Evolutionary conservation across 2,888 invertebrate species (phyloP), one percentile per base, ranked within the genome.

Genomic region (Pseudococcus longispinus): DNA sequence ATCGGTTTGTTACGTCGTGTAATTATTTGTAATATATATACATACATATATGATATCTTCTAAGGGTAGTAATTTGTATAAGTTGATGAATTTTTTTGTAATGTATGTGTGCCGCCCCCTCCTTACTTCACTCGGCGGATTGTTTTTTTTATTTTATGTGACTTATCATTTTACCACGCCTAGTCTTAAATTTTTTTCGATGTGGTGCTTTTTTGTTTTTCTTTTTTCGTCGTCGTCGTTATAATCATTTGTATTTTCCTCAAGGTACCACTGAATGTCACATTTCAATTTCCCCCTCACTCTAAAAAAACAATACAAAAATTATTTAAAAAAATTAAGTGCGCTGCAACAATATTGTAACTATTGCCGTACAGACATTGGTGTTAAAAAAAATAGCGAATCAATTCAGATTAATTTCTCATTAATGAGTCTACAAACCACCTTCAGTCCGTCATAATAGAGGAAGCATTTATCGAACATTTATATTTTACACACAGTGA

Each of bases 1-100:
- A 77, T 85, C 77, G 77, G 85, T 85, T 85, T 85, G 85, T 85
- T 85, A 85, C 32, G 74, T 85, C 32, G 74, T 85, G 85, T 85
- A 85, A 85, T 65, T 74, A 83, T 51, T 82, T 82, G 37, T 83
- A 46, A 44, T 83, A 20, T 46, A n/a, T 13, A n/a, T 70, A 70
- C 18, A 32, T 74, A 37, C 18, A 15, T 74, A 74, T 32, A 74
- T 18, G 3, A 70, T 23, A 70, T 37, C 70, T 8, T 18, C 15
- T 74, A 74, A 37, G 74, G 37, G 74, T 32, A 74, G 29, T 74
- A 37, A 70, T 70, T 70, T 23, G 20, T 60, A 60, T 60, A 23
- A 60, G 20, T 26, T 70, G 23, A 70, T 70, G 20, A 44, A 42
- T 85, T 51, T 65, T 74, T 85, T 74, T 85, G 32, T 23, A 44